Base-by-base conservation (phyloP, 2,797 vertebrate species). In the Ibycter americanus region DNA sequence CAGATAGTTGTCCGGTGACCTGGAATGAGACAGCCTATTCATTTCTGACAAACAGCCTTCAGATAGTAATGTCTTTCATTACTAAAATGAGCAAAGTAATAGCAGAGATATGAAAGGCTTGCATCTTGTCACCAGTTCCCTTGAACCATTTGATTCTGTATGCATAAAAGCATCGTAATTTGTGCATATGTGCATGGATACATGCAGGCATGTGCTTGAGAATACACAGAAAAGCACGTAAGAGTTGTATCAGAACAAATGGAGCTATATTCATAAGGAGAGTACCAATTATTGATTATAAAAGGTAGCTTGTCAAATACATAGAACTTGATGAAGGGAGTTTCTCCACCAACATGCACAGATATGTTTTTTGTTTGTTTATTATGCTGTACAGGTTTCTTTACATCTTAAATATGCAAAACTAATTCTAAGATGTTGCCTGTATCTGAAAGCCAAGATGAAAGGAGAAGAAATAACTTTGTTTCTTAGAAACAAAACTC, bases 31-130 rank as follows among this genome's bases (percentile, higher is more conserved):
- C 22, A 80, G 83, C 70, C 90, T 90, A 92, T 95, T 97, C 80
- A 96, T 82, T 94, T 92, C 94, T 93, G 90, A 96, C 94, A 95
- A 96, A 87, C 70, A 92, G 94, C 84, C 78, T 89, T 92, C 94
- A 96, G 83, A 96, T 74, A 87, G 68, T 49, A 52, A 83, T 90
- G 83, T 73, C 91, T 97, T 91, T 52, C 63, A 80, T 85, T 85
- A 63, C 74, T 67, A 65, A 88, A 93, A 92, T 79, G 72, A 92
- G 54, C 49, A 94, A 92, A 97, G 87, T 95, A 87, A 87, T 85
- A 66, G 95, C 71, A 80, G 67, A 79, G 34, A 93, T 93, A 46
- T 62, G 87, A 93, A 95, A 87, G 77, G 62, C 68, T 42, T 83
- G 62, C 49, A 56, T 94, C 74, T 88, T 84, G 58, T 89, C 73